Conservation (phyloP, 2,797 vertebrate species). For the Geotrypetes seraphini region DNA sequence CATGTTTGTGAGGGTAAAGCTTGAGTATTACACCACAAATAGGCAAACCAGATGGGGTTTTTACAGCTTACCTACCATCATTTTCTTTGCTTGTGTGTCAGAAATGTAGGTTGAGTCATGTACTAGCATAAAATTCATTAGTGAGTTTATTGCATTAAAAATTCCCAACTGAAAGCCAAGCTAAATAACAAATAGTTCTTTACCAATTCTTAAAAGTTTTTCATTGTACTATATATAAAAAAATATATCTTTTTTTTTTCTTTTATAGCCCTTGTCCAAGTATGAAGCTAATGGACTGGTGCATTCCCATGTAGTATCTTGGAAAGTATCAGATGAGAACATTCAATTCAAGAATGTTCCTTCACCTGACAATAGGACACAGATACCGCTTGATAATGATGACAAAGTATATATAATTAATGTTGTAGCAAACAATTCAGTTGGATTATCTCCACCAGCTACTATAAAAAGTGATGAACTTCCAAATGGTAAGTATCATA, state of each 20-base stretch:
- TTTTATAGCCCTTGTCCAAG: slow-evolving; percentile 40
- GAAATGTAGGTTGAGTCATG: no score
- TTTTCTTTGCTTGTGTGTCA: no score
- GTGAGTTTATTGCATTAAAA: no score
- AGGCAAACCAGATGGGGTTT: no score
- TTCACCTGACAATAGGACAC: slow-evolving; percentile 35
- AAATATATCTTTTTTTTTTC: not conserved
- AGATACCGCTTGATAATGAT: slow-evolving; percentile 34
- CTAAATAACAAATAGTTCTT: no score
- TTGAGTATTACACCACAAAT: no score
- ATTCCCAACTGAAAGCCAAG: no score
- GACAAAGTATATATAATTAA: slow-evolving; percentile 39
- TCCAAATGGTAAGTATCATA: slow-evolving; percentile 43
- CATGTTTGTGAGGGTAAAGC: no score
- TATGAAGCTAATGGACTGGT: slow-evolving; percentile 54
- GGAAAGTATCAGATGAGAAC: slow-evolving; percentile 18
- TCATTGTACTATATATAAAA: not conserved
- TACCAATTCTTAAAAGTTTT: no score
- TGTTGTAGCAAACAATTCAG: slow-evolving; percentile 49
- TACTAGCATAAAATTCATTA: no score
- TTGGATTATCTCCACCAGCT: slow-evolving; percentile 46
- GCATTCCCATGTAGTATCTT: slow-evolving; percentile 46
- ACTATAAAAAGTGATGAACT: slow-evolving; percentile 47
- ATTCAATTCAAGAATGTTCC: slow-evolving; percentile 17
- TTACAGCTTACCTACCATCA: no score